phyloP scores from a whole-genome alignment of 2,113 vertebrate genomes.

The Thermophis baileyi region DNA sequence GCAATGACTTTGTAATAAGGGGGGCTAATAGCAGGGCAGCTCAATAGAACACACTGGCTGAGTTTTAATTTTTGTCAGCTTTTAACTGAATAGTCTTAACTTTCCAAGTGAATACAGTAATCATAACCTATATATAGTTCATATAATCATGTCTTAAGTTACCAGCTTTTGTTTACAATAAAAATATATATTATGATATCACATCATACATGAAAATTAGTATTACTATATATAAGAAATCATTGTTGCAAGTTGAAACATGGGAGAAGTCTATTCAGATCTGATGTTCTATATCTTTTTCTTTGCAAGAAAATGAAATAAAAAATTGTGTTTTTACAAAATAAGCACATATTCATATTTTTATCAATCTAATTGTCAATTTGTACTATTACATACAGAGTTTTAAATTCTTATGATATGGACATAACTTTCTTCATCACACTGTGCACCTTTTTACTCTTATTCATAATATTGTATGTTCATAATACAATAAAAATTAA shows the following conservation, averaged over 20 bases:
- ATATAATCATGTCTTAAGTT: not conserved
- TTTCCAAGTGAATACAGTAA: accelerated
- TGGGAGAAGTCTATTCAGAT: not conserved
- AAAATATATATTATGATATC: not conserved
- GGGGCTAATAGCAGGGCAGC: too few species aligned
- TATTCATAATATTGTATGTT: too few species aligned
- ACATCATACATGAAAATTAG: not conserved
- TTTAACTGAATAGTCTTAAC: accelerated
- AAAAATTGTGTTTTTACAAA: not conserved
- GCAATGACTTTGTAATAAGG: too few species aligned
- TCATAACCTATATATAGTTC: accelerated
- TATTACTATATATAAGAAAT: not conserved
- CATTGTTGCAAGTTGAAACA: not conserved
- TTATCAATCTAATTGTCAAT: not conserved
- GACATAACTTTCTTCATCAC: not conserved
- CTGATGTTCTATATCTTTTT: not conserved
- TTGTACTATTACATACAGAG: not conserved
- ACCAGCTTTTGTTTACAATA: not conserved
- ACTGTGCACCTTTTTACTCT: accelerated
- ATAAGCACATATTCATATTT: not conserved
- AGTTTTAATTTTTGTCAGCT: not conserved
- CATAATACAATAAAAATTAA: not conserved
- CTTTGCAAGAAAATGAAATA: not conserved
- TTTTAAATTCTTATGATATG: accelerated
- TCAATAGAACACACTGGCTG: too few species aligned